Evolutionary conservation across 2,113 vertebrate genomes (phyloP).

Genomic region (Gymnorhina tibicen): DNA sequence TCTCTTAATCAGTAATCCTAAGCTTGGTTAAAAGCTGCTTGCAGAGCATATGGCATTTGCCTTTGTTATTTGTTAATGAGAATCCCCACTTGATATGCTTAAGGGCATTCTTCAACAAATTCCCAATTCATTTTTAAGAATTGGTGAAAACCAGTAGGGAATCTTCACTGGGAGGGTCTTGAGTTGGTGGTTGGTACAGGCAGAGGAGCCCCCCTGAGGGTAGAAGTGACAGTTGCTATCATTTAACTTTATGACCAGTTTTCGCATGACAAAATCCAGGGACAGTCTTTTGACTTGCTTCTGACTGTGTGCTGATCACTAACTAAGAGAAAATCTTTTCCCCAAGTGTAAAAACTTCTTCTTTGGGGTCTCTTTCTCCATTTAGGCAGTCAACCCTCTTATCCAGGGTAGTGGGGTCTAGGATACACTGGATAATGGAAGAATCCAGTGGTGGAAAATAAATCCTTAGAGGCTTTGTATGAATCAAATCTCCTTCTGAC

Average conservation of each 20-base stretch:
- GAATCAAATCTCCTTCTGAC: not conserved
- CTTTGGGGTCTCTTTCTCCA: not conserved
- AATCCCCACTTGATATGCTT: constrained; percentile 8
- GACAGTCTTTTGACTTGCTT: not conserved
- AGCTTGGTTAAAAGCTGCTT: constrained; percentile 17
- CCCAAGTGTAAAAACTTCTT: not conserved
- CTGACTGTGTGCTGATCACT: not conserved
- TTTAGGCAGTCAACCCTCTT: not conserved
- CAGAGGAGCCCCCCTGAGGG: not conserved
- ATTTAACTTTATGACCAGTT: not conserved
- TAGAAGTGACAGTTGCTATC: not conserved
- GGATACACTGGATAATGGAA: not conserved
- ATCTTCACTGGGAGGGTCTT: not conserved
- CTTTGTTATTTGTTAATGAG: constrained; percentile 50
- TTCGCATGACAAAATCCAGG: not conserved
- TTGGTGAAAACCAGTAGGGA: constrained; percentile 1
- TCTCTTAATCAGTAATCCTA: not conserved
- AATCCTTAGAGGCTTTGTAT: not conserved
- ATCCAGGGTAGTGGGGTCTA: not conserved
- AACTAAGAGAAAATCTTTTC: not conserved
- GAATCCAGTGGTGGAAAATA: not conserved
- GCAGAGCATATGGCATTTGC: not conserved
- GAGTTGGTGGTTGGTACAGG: not conserved
- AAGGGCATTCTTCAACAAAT: constrained; percentile 26
- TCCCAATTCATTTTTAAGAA: constrained; percentile 3